Base-by-base conservation (phyloP, 2,797 vertebrate genomes). In the Sebastes taczanowskii region DNA sequence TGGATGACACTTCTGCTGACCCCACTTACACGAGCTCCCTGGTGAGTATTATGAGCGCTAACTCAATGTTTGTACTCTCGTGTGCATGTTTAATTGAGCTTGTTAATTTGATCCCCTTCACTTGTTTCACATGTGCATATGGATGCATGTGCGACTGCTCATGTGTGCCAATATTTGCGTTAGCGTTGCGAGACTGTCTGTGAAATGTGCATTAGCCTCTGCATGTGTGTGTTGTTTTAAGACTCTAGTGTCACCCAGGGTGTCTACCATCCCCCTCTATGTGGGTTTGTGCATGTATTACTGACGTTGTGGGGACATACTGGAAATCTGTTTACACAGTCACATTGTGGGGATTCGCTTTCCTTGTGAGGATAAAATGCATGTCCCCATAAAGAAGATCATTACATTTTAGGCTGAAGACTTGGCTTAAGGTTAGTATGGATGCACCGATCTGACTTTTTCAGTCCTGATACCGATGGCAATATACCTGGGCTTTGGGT, bases 21-120 rank as follows among this genome's bases (percentile, higher is more conserved):
- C 97, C 99, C 62, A 99, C 99, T 79, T 99, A 99, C 91, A 99
- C 98, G 29, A 99, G 99, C 94, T 99, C 98, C 42, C 94, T 99
- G 97, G 98, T 99, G 92, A 90, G 96, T 89, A 18, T 35, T 9
- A 1, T 49, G 18, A n/a, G 38, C 59, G 42, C 30, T 52, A 30
- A 30, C 16, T 22, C 61, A 68, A 59, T 71, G 66, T 86, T 64
- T 80, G 74, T 65, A 46, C 58, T 65, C 46, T 64, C 61, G 16
- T 62, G 20, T 53, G 52, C 63, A 13, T 83, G 88, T 80, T 78
- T 79, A 84, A 87, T 83, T 74, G 73, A 82, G 83, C 81, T 62
- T 52, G 74, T 78, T 89, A 76, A 89, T 89, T 72, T 16, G 22
- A 79, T 85, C 68, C 60, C n/a, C 66, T 52, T 80, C 64, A 73